Conservation (phyloP, 2,113 vertebrate genomes). For the Lasiurus borealis region DNA sequence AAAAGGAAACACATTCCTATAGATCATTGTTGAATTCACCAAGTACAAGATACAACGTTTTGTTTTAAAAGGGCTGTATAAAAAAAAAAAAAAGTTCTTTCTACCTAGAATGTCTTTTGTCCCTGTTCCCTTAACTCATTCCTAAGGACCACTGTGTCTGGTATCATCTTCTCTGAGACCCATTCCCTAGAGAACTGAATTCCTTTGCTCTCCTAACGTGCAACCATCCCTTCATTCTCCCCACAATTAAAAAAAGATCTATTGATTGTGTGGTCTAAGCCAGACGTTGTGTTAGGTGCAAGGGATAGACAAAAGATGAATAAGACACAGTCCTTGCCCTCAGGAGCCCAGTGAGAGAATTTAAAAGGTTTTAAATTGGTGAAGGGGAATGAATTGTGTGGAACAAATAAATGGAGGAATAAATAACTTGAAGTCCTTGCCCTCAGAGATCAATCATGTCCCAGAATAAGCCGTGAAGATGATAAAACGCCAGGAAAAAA, state of each 20-base stretch:
- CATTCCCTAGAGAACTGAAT: neutral
- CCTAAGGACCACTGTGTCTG: neutral
- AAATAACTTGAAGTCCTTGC: neutral
- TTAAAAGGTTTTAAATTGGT: slow-evolving; percentile 28
- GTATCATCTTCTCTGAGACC: neutral
- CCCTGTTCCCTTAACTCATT: neutral
- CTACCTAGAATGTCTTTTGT: neutral
- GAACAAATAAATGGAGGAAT: slow-evolving; percentile 36
- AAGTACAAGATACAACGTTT: neutral
- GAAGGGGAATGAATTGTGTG: slow-evolving; percentile 10
- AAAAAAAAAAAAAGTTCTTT: neutral
- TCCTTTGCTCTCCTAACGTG: neutral
- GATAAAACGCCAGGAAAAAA: slow-evolving; percentile 11
- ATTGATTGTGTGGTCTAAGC: neutral
- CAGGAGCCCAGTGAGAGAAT: slow-evolving; percentile 12
- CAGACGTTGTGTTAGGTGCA: neutral
- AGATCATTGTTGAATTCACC: neutral
- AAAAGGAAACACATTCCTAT: neutral
- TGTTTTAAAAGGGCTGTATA: neutral
- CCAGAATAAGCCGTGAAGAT: neutral
- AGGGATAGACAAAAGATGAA: slow-evolving; percentile 50
- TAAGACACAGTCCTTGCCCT: slow-evolving; percentile 30
- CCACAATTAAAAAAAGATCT: slow-evolving; percentile 36
- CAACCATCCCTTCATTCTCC: slow-evolving; percentile 22
- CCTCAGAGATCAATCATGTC: slow-evolving; percentile 7